Conservation (phyloP, 2,888 invertebrate species). For the Sepiola atlantica region DNA sequence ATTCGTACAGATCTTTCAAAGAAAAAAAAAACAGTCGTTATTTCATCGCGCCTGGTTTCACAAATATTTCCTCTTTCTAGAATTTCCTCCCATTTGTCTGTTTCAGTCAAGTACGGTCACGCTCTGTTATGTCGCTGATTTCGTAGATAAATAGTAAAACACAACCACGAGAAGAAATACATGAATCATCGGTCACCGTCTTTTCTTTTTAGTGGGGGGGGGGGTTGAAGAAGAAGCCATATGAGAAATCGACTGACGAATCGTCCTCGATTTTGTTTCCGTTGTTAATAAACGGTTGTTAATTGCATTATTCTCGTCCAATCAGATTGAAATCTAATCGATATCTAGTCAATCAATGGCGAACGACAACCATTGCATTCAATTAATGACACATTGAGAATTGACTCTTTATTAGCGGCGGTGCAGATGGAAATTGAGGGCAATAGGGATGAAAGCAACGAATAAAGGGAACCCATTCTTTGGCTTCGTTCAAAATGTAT, state of each 20-base stretch:
- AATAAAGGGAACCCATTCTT: too few relatives aligned
- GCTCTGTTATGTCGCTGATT: neutral
- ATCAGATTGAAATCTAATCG: neutral
- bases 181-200: neutral
- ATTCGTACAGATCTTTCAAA: too few relatives aligned
- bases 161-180: neutral
- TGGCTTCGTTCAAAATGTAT: too few relatives aligned
- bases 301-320: neutral
- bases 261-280: neutral
- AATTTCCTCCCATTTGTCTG: too few relatives aligned
- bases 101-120: neutral
- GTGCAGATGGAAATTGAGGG: neutral
- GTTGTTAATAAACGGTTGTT: neutral
- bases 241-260: neutral
- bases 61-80: too few relatives aligned
- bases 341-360: slow-evolving; percentile 2
- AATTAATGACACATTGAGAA: neutral
- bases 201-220: neutral
- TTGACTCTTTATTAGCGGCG: neutral
- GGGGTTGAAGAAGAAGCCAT: too few relatives aligned
- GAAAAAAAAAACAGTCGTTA: too few relatives aligned
- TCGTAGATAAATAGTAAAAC: neutral
- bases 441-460: neutral
- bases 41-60: too few relatives aligned
- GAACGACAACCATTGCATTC: neutral